Evolutionary conservation across 2,888 invertebrate genomes (phyloP).

Genomic region (Diaperis boleti): DNA sequence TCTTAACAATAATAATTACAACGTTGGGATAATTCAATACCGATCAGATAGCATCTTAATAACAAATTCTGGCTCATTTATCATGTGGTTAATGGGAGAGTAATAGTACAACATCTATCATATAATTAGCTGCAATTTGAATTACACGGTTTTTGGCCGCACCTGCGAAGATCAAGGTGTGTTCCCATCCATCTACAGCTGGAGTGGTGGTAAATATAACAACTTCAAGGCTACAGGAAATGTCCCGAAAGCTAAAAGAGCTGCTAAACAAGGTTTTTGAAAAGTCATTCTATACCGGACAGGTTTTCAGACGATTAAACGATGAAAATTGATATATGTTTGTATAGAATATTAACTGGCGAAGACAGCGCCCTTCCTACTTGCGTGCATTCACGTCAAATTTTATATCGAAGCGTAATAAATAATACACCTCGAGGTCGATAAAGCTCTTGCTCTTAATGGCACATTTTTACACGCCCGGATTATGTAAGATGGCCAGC

Average conservation of each 20-base stretch:
- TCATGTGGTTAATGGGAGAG: conserved; percentile 54
- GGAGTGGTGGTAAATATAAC: conserved; percentile 49
- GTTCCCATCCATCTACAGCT: conserved; percentile 53
- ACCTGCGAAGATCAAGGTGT: conserved; percentile 58
- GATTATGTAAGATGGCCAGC: conserved; percentile 16
- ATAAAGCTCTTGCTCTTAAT: conserved; percentile 30
- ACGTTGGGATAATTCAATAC: conserved; percentile 41
- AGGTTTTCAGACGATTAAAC: conserved; percentile 33
- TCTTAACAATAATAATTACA: conserved; percentile 41
- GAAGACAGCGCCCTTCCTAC: conserved; percentile 45
- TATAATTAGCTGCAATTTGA: conserved; percentile 61
- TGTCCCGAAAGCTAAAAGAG: conserved; percentile 43
- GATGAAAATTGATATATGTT: conserved; percentile 39
- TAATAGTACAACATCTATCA: conserved; percentile 57
- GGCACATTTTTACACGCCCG: conserved; percentile 10
- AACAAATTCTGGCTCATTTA: conserved; percentile 51
- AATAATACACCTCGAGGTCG: conserved; percentile 43
- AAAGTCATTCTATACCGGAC: conserved; percentile 34
- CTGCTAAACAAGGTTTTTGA: conserved; percentile 36
- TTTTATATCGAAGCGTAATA: conserved; percentile 42
- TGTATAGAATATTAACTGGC: conserved; percentile 43
- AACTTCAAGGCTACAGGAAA: conserved; percentile 48
- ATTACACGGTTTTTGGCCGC: conserved; percentile 61
- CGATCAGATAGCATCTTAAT: conserved; percentile 44
- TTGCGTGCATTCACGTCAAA: conserved; percentile 44